Base-by-base conservation (phyloP, 1,140 invertebrate genomes). In the Tetranychus urticae region DNA sequence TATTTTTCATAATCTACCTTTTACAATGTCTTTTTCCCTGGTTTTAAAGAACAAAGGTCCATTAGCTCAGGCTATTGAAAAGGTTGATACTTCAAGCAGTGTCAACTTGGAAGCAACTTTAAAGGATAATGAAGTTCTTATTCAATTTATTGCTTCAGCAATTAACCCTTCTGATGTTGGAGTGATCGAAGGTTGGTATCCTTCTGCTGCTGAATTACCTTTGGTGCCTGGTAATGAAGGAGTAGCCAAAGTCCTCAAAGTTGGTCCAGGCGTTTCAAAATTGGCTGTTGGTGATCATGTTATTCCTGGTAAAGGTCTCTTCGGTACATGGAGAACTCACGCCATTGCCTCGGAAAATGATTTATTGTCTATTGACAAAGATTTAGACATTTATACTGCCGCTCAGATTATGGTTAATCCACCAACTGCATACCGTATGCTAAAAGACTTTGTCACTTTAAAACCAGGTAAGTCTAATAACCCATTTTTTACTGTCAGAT, bases 151-250 rank as follows among this genome's bases (percentile, higher is more conserved):
- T 45, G 83, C 89, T 45, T 80, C 90, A 3, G 87, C 93, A 6
- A 81, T 98, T 3, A 97, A 99, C 75, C 93, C 94, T 31, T 89
- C 93, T 3, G 94, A 98, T 71, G 90, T 98, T n/a, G 98, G 97
- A 70, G 92, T 85, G 56, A 89, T 98, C 66, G 88, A 97, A 77
- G 94, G 88, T 67, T 86, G 84, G 69, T 97, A 97, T 77, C 85
- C 86, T 3, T 79, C 88, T 0, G 88, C 85, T 70, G 85, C 89
- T 12, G 65, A 74, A 46, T 75, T 96, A 56, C 92, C 92, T 14
- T 80, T 82, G 36, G 75, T 89, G 58, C 80, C 80, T 39, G 93
- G 93, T 33, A 88, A 88, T 73, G 93, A 97, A 79, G 90, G 89
- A 62, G 85, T 97, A 3, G 92, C 83, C 14, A 77, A 86, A 75